Evolutionary conservation across 2,888 invertebrate species (phyloP).

Genomic region (Chymomyza amoena): DNA sequence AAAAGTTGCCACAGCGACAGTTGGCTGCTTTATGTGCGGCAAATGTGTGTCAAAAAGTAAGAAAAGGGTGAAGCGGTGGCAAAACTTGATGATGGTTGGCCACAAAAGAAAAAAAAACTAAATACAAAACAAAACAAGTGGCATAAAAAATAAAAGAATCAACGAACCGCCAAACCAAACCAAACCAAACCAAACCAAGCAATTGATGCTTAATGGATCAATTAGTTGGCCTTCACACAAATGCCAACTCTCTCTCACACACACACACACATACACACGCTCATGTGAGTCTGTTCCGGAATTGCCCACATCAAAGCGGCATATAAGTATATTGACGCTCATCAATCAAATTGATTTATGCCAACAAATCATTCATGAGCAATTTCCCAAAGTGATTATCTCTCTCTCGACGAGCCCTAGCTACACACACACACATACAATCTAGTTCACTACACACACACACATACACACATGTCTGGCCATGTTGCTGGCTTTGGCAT

Average conservation of each 20-base stretch:
- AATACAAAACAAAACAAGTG: slow-evolving; percentile 9
- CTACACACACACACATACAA: not conserved
- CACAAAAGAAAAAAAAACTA: slow-evolving; percentile 3
- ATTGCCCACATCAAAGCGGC: slow-evolving; percentile 70
- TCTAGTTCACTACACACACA: slow-evolving; percentile 1
- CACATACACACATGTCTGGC: not conserved
- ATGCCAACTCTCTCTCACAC: slow-evolving; percentile 31
- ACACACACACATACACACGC: slow-evolving; percentile 13
- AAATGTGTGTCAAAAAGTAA: not conserved
- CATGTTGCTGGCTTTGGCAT: not conserved
- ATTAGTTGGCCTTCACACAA: slow-evolving; percentile 59
- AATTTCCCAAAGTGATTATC: slow-evolving; percentile 75
- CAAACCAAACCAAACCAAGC: slow-evolving; percentile 31
- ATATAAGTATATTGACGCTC: slow-evolving; percentile 71
- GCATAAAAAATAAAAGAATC: slow-evolving; percentile 41
- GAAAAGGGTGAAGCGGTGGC: not conserved
- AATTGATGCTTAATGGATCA: slow-evolving; percentile 71
- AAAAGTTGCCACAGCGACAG: slow-evolving; percentile 53
- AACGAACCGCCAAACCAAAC: slow-evolving; percentile 30
- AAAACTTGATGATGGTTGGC: slow-evolving; percentile 31
- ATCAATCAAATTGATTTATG: slow-evolving; percentile 75
- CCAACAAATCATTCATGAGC: slow-evolving; percentile 74
- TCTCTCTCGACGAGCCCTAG: slow-evolving; percentile 58
- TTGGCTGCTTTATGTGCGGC: slow-evolving; percentile 46
- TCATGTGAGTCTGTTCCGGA: slow-evolving; percentile 38